Conservation (phyloP, 1,140 invertebrate genomes). For the Tetramorium alpestre region DNA sequence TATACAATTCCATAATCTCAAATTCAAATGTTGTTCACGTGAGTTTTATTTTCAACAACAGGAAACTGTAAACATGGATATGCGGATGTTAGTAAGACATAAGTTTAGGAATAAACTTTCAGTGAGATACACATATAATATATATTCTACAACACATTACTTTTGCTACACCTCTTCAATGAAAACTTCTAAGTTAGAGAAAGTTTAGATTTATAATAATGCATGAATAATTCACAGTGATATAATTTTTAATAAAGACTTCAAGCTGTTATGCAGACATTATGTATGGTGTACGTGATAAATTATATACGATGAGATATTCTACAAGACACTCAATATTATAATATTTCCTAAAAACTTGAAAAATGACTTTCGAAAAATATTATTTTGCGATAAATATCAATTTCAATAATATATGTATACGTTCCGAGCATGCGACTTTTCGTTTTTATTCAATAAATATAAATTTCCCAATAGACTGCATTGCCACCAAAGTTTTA, state of each 20-base stretch:
- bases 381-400: not conserved
- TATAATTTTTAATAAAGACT: not conserved
- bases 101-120: not conserved
- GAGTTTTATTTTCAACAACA: slow-evolving; percentile 28
- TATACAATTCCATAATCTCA: not conserved
- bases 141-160: not conserved
- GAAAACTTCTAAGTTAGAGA: not conserved
- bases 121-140: not conserved
- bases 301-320: not conserved
- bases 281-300: not conserved
- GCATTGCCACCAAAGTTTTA: not conserved
- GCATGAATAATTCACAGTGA: not conserved
- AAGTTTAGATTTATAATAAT: not conserved
- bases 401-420: not conserved
- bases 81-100: not conserved
- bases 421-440: not conserved
- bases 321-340: not conserved
- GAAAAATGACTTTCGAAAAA: not conserved
- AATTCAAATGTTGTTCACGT: not conserved
- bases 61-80: not conserved
- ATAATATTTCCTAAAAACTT: not conserved
- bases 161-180: not conserved
- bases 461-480: not conserved
- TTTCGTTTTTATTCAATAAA: slow-evolving; percentile 17
- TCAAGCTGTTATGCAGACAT: not conserved